A percentile compares a stretch with the other conserved stretches of the same genome.
Conservation (phyloP, 2,797 vertebrate species). For the Xiphophorus birchmanni region DNA sequence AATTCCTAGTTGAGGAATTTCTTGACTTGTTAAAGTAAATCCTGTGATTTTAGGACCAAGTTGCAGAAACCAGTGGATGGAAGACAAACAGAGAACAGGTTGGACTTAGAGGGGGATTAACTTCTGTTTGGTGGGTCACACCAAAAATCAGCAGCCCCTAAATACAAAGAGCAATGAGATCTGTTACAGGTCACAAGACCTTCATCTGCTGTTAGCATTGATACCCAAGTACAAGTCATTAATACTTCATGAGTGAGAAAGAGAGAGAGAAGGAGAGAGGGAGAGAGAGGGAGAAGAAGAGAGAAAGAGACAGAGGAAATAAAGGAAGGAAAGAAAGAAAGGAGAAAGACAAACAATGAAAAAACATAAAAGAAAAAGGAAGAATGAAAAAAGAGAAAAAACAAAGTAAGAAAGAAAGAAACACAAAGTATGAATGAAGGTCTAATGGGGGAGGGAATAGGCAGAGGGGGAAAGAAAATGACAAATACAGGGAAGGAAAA, state of each 20-base stretch:
- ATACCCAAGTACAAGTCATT: slow-evolving; percentile 55
- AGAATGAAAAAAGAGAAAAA: not conserved
- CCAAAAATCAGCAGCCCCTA: slow-evolving; percentile 43
- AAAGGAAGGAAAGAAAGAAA: not conserved
- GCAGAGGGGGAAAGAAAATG: not conserved
- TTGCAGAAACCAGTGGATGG: slow-evolving; percentile 35
- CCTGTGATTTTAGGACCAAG: slow-evolving; percentile 24
- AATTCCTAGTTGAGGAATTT: slow-evolving; percentile 41
- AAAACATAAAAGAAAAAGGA: not conserved
- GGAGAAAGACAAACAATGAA: not conserved
- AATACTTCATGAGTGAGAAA: slow-evolving; percentile 29
- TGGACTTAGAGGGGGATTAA: slow-evolving; percentile 55
- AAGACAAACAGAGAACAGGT: slow-evolving; percentile 32
- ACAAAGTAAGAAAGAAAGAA: not conserved
- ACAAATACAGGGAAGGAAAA: not conserved
- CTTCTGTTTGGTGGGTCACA: slow-evolving; percentile 50
- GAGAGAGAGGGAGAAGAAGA: too few relatives aligned
- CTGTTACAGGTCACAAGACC: slow-evolving; percentile 53
- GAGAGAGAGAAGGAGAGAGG: not conserved
- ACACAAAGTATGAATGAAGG: not conserved
- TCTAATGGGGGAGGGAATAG: not conserved
- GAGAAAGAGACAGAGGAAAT: not conserved
- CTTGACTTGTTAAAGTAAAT: slow-evolving; percentile 33
- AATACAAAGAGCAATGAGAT: slow-evolving; percentile 56
- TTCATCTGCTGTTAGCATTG: slow-evolving; percentile 36